Evolutionary conservation across 1,140 invertebrate genomes (phyloP).

Genomic region (Leptopilina boulardi): DNA sequence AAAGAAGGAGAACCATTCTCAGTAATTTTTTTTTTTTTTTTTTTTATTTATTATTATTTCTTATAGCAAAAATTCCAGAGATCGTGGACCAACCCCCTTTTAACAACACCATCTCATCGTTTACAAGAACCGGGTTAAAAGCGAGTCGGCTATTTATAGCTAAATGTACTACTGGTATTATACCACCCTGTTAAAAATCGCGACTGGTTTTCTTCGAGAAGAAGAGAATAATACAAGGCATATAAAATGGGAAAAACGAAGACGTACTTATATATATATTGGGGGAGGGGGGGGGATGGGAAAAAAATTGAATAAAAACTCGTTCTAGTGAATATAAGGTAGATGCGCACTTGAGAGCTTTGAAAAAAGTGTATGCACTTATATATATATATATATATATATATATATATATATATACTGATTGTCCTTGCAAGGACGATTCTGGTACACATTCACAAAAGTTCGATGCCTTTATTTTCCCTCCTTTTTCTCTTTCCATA

Average conservation of each 20-base stretch:
- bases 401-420: not conserved
- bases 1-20: not conserved
- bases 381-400: too few relatives aligned
- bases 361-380: not conserved
- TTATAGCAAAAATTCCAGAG: conserved; percentile 18
- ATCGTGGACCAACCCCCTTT: conserved; percentile 26
- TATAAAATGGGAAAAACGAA: not conserved
- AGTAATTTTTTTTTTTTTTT: not conserved
- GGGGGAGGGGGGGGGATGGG: not conserved
- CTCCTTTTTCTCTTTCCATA: not conserved
- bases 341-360: not conserved
- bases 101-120: not conserved
- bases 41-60: too few relatives aligned
- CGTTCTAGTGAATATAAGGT: conserved; percentile 9
- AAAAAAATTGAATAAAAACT: conserved; percentile 23
- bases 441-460: not conserved
- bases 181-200: conserved; percentile 24
- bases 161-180: conserved; percentile 26
- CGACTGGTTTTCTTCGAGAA: conserved; percentile 19
- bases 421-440: conserved; percentile 27
- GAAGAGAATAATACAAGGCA: conserved; percentile 15
- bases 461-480: conserved; percentile 11
- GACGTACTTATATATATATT: not conserved
- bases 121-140: conserved; percentile 31
- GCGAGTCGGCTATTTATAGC: conserved; percentile 21